Base-by-base conservation (phyloP, 2,888 invertebrate species). In the Creontiades dilutus region DNA sequence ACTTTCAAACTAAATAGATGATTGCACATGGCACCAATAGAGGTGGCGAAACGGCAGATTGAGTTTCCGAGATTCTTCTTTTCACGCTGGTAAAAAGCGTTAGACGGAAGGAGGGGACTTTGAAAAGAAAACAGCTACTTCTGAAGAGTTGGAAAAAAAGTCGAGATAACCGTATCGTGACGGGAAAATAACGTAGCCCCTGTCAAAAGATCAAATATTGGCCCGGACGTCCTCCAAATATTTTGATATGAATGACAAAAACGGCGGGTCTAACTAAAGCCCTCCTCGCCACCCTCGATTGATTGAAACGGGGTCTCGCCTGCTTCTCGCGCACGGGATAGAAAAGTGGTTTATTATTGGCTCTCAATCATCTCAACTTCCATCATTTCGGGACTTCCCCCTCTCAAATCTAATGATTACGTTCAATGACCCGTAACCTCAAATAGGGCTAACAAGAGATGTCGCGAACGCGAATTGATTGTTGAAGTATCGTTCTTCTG, bases 161-260 rank as follows among this genome's bases (percentile, higher is more conserved):
- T 68, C 57, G n/a, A 57, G 14, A 57, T n/a, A 57, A 57, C 57
- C 16, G 57, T 57, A 57, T 57, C 68, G 68, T 23, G 23, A 16
- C 57, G 52, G 52, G n/a, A 9, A 61, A n/a, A 61, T 61, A 61
- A 61, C 61, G 0, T 19, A 19, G 19, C n/a, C 52, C 61, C 61
- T 61, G 61, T 61, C 61, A 61, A 61, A 19, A 61, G 61, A 61
- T 61, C 61, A 61, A 52, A 52, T 61, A 61, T 61, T 19, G 16
- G 52, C 3, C n/a, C 16, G 61, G 61, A 0, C 19, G 61, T 16
- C 61, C 16, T 52, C 52, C 13, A 3, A 52, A 52, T 52, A 52
- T 52, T 52, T 19, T 61, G n/a, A 19, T 19, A 61, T 61, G 61
- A 61, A 61, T 61, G 61, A 19, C 61, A 61, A n/a, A 19, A n/a